These are phyloP conservation scores for Cheirogaleus medius DNA, from an alignment of 2,113 vertebrate species.

Conservation along the genomic window DNA sequence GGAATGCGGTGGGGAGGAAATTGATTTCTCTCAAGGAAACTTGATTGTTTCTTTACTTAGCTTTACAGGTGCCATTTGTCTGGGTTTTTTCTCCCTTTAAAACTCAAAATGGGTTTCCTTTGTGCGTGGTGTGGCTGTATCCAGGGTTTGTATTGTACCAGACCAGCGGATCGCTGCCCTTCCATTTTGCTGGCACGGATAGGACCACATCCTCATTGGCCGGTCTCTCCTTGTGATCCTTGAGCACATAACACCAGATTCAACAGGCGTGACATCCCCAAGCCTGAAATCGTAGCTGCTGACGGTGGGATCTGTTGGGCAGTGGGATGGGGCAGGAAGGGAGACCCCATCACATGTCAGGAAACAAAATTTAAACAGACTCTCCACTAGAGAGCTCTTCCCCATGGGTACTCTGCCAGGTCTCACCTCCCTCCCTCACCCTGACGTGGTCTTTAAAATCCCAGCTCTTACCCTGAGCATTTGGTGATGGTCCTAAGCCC, in stretches of 20 bases:
- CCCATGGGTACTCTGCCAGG: not conserved
- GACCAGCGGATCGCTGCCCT: not conserved
- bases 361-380: not conserved
- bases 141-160: too few relatives aligned
- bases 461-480: not conserved
- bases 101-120: not conserved
- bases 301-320: not conserved
- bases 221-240: not conserved
- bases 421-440: not conserved
- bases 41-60: not conserved
- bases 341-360: not conserved
- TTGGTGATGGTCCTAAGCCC: not conserved
- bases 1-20: not conserved
- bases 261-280: not conserved
- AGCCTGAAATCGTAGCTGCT: not conserved
- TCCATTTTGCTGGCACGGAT: not conserved
- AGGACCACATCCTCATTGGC: not conserved
- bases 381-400: not conserved
- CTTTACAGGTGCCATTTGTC: not conserved
- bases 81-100: not conserved
- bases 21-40: not conserved
- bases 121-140: rapidly evolving
- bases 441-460: not conserved
- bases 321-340: not conserved
- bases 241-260: not conserved